Conservation (phyloP, 2,888 invertebrate species). For the Azorinus chamasolen region DNA sequence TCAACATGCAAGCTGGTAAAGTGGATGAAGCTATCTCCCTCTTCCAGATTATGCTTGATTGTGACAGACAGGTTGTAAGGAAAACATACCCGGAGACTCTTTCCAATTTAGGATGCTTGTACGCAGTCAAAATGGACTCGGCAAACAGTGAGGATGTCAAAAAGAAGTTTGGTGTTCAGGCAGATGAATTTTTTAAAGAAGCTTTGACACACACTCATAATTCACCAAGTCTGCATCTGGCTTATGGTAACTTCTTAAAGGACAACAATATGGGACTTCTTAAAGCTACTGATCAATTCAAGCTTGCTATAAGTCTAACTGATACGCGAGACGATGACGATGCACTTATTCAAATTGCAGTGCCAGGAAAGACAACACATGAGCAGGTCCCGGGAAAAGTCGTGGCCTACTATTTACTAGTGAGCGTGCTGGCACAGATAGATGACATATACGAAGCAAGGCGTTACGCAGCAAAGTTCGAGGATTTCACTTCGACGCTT, state of each 20-base stretch:
- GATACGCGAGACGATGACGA: slow-evolving; percentile 47
- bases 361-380: slow-evolving; percentile 10
- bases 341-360: slow-evolving; percentile 38
- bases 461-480: slow-evolving; percentile 11
- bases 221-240: slow-evolving; percentile 51
- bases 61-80: slow-evolving; percentile 14
- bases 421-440: not conserved
- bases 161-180: slow-evolving; percentile 7
- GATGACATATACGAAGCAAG: slow-evolving; percentile 38
- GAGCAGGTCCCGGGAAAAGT: slow-evolving; percentile 27
- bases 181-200: slow-evolving; percentile 16
- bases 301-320: slow-evolving; percentile 18
- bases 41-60: slow-evolving; percentile 30
- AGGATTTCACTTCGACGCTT: not conserved
- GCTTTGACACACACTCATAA: slow-evolving; percentile 28
- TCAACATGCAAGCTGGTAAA: slow-evolving; percentile 34
- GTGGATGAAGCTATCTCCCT: slow-evolving; percentile 31
- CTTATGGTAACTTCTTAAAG: slow-evolving; percentile 49
- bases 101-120: slow-evolving; percentile 46
- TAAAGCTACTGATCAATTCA: slow-evolving; percentile 36
- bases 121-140: slow-evolving; percentile 15
- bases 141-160: not conserved
- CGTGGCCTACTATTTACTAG: slow-evolving; percentile 19
- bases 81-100: slow-evolving; percentile 26
- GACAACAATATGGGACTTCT: slow-evolving; percentile 16